Evolutionary conservation across 2,888 invertebrate genomes (phyloP).

Genomic region (Tricholauxania praeusta): DNA sequence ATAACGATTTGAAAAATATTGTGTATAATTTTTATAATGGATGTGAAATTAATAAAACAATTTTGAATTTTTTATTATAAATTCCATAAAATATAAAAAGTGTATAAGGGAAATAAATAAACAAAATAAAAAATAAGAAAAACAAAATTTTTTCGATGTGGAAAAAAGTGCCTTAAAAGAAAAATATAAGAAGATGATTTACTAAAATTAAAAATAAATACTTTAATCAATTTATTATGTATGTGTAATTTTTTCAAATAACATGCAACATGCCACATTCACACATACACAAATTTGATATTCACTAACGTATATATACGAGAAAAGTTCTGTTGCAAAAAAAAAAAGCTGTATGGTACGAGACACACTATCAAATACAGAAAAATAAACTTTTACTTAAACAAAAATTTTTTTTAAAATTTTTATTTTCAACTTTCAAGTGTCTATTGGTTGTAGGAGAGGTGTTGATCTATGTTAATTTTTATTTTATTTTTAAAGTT

Average conservation of each 20-base stretch:
- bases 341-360: conserved; percentile 20
- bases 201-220: conserved; percentile 3
- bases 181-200: neutral
- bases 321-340: conserved; percentile 48
- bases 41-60: conserved; percentile 13
- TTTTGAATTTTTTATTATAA: conserved; percentile 18
- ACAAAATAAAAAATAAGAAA: conserved; percentile 33
- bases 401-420: conserved; percentile 9
- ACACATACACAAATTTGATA: conserved; percentile 47
- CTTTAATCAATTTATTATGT: neutral
- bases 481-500: conserved; percentile 43
- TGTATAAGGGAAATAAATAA: conserved; percentile 19
- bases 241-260: conserved; percentile 41
- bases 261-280: conserved; percentile 61
- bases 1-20: conserved; percentile 4
- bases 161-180: conserved; percentile 5
- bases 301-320: conserved; percentile 41
- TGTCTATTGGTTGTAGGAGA: conserved; percentile 61
- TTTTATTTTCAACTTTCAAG: conserved; percentile 5
- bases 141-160: conserved; percentile 21
- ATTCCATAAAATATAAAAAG: conserved; percentile 21
- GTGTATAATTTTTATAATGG: conserved; percentile 7
- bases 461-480: conserved; percentile 68
- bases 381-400: neutral
- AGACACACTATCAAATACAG: neutral